Percentiles rank a stretch among this genome's conserved stretches.
These are phyloP conservation scores for Tenrec ecaudatus DNA, from an alignment of 2,113 vertebrate genomes.

Conservation along the genomic window DNA sequence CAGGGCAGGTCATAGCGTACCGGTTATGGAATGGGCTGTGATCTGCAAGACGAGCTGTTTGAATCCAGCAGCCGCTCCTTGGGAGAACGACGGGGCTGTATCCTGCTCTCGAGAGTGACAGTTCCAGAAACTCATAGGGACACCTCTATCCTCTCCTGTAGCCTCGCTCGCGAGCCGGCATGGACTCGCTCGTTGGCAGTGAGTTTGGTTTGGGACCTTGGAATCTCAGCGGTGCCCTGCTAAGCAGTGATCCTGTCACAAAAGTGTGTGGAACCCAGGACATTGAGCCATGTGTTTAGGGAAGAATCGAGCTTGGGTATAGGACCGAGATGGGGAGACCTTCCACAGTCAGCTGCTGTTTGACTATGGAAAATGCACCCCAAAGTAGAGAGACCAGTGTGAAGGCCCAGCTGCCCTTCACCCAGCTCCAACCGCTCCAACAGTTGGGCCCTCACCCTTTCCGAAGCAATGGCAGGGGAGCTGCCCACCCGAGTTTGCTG, in stretches of 20 bases:
- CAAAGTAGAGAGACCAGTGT: background rate
- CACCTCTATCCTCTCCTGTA: no score
- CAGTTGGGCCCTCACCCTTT: background rate
- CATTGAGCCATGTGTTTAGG: background rate
- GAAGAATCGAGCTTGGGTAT: background rate
- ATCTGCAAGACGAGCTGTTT: no score
- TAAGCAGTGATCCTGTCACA: background rate
- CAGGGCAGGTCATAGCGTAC: slow-evolving; percentile 83
- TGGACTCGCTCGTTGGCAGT: no score
- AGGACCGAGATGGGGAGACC: background rate
- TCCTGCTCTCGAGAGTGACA: no score
- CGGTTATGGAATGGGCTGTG: no score
- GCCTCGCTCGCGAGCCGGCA: no score
- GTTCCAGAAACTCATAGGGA: no score
- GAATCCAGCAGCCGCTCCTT: background rate
- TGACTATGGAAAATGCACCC: background rate
- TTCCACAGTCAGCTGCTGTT: background rate
- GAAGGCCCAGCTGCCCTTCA: background rate
- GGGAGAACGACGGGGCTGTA: background rate
- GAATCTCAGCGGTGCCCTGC: background rate
- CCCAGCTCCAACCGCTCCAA: background rate
- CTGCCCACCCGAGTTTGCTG: background rate
- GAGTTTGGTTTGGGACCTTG: no score
- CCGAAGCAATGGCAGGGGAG: background rate
- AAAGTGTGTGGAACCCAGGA: background rate